phyloP scores from a whole-genome alignment of 1,140 invertebrate genomes.

The Telenomus remus region DNA sequence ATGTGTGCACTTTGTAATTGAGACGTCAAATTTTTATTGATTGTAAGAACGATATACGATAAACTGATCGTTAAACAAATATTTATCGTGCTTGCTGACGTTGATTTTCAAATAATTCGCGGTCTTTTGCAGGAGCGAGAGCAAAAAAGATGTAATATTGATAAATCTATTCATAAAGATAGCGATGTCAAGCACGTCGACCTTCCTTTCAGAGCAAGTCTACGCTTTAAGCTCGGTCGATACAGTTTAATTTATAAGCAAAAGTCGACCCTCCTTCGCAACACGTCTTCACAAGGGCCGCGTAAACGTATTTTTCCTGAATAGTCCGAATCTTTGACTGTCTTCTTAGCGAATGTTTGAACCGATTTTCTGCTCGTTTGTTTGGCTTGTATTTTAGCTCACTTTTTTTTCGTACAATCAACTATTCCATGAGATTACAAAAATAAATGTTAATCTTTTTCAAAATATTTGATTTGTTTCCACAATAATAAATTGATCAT shows the following conservation, averaged over 20 bases:
- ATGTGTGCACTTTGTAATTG: too few species aligned
- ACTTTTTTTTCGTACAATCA: background rate
- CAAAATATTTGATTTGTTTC: too few species aligned
- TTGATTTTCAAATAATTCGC: constrained; percentile 13
- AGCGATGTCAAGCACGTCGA: constrained; percentile 50
- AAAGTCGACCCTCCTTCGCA: constrained; percentile 47
- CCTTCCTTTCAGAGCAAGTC: constrained; percentile 56
- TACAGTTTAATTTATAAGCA: constrained; percentile 61
- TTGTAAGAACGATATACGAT: too few species aligned
- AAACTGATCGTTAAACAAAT: constrained; percentile 3
- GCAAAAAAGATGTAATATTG: constrained; percentile 46
- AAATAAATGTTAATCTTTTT: too few species aligned
- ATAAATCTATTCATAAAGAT: constrained; percentile 58
- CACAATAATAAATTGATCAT: too few species aligned
- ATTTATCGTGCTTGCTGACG: constrained; percentile 6
- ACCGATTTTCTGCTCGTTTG: constrained; percentile 16
- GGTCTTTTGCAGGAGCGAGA: constrained; percentile 8
- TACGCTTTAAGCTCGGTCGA: constrained; percentile 55
- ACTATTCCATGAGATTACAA: too few species aligned
- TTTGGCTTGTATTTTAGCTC: background rate
- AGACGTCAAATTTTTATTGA: too few species aligned
- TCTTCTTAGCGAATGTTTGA: constrained; percentile 38
- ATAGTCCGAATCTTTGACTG: constrained; percentile 54
- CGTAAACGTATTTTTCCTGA: constrained; percentile 55
- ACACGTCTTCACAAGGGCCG: constrained; percentile 45